Evolutionary conservation across 2,797 vertebrate genomes (phyloP).

Genomic region (Gila robusta): DNA sequence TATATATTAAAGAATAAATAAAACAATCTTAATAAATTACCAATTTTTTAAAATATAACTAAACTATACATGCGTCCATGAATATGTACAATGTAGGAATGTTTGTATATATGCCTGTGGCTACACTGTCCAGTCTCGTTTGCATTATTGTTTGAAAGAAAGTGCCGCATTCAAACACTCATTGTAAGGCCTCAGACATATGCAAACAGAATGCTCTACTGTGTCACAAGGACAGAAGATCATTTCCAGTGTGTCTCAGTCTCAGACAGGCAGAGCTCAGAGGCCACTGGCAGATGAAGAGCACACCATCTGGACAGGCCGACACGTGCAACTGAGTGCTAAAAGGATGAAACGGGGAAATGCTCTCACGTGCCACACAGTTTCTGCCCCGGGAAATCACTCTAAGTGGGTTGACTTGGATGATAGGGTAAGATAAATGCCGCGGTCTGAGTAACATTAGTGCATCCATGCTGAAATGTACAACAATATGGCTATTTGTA

Average conservation of each 20-base stretch:
- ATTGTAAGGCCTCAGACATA: background rate
- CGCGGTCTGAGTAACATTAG: constrained; percentile 9
- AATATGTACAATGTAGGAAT: background rate
- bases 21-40: background rate
- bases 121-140: background rate
- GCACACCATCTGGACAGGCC: constrained; percentile 69
- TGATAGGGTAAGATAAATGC: constrained; percentile 7
- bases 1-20: background rate
- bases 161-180: background rate
- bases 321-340: constrained; percentile 64
- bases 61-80: background rate
- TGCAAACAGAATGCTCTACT: constrained; percentile 16
- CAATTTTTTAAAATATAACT: background rate
- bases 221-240: constrained; percentile 39
- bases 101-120: background rate
- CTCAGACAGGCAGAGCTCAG: constrained; percentile 32
- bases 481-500: constrained; percentile 23
- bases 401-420: constrained; percentile 68
- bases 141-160: background rate
- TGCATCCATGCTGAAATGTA: constrained; percentile 42
- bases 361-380: constrained; percentile 56
- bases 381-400: constrained; percentile 52
- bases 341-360: constrained; percentile 62
- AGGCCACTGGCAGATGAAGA: constrained; percentile 58
- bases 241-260: constrained; percentile 19